Percentiles rank a stretch among this genome's conserved stretches.
These are phyloP conservation scores for Caenorhabditis plicata DNA, from an alignment of 2,888 invertebrate species.

Conservation along the genomic window DNA sequence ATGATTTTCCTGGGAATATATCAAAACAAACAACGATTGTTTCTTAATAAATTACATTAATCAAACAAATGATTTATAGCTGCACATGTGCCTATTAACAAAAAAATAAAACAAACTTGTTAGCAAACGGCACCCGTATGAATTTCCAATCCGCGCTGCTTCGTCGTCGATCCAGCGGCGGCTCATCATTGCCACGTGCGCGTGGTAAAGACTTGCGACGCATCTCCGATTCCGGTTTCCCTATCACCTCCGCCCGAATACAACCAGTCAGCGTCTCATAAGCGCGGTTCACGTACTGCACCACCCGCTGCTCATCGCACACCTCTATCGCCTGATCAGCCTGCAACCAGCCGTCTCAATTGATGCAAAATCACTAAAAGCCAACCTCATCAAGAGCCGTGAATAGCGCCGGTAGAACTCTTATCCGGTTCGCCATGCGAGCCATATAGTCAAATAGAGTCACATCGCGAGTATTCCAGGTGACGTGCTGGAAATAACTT, in stretches of 20 bases:
- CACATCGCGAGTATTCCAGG: slow-evolving; percentile 52
- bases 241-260: slow-evolving; percentile 65
- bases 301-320: slow-evolving; percentile 60
- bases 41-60: no score
- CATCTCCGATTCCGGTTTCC: slow-evolving; percentile 47
- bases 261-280: slow-evolving; percentile 68
- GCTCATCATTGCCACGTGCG: slow-evolving; percentile 39
- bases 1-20: no score
- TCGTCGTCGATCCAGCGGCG: slow-evolving; percentile 47
- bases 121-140: slow-evolving; percentile 57
- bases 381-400: slow-evolving; percentile 62
- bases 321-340: slow-evolving; percentile 64
- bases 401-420: slow-evolving; percentile 63
- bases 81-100: not conserved
- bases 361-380: no score
- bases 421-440: slow-evolving; percentile 51
- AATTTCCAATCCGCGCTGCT: slow-evolving; percentile 64
- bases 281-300: slow-evolving; percentile 69
- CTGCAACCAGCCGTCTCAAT: no score
- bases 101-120: slow-evolving; percentile 32
- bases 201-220: slow-evolving; percentile 45
- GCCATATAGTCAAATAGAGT: slow-evolving; percentile 58
- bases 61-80: no score
- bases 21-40: no score
- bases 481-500: slow-evolving; percentile 33